Conservation (phyloP, 2,888 invertebrate species). For the Galerucella pusilla region DNA sequence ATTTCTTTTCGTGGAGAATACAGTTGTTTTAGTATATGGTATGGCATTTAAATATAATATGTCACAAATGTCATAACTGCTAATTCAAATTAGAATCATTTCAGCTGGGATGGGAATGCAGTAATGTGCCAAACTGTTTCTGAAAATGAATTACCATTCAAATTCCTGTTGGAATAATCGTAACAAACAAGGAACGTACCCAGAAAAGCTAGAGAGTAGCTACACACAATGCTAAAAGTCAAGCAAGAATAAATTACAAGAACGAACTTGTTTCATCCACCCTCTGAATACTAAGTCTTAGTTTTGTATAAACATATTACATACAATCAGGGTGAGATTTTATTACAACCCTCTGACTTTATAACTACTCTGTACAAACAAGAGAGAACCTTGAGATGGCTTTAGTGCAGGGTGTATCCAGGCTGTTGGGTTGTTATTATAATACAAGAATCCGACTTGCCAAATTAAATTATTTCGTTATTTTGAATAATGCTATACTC, state of each 20-base stretch:
- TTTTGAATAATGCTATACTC: conserved; percentile 19
- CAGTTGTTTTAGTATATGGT: too few species aligned
- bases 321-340: conserved; percentile 59
- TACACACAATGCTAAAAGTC: conserved; percentile 32
- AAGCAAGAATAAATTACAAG: conserved; percentile 61
- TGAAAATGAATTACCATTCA: conserved; percentile 34
- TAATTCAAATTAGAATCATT: neutral
- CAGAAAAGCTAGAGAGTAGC: conserved; percentile 28
- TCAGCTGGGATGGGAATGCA: conserved; percentile 2
- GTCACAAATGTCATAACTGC: neutral
- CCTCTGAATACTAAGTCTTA: conserved; percentile 61
- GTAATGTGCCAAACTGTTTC: conserved; percentile 26
- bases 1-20: too few species aligned
- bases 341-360: conserved; percentile 53
- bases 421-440: conserved; percentile 11
- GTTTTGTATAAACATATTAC: conserved; percentile 63
- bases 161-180: conserved; percentile 26
- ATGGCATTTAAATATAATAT: too few species aligned
- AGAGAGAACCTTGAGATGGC: conserved; percentile 23
- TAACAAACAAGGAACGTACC: conserved; percentile 24
- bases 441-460: conserved; percentile 19
- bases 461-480: conserved; percentile 19
- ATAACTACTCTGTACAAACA: conserved; percentile 36
- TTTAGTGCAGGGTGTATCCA: conserved; percentile 22
- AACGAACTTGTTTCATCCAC: conserved; percentile 51